Conservation (phyloP, 1,140 invertebrate species). For the Diachasmimorpha longicaudata region DNA sequence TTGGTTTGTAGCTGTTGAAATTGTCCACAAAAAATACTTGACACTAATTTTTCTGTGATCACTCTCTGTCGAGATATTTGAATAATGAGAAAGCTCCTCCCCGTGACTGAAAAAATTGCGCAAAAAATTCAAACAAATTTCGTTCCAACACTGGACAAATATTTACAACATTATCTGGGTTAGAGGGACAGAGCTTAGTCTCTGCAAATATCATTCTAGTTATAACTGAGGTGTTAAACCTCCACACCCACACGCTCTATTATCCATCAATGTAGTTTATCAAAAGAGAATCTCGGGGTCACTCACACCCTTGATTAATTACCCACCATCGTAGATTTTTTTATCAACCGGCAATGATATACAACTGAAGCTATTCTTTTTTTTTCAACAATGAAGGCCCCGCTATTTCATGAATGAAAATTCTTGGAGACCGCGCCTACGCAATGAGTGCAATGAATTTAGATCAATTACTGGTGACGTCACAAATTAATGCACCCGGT, state of each 20-base stretch:
- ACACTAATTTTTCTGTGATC: too few relatives aligned
- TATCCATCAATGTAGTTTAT: background rate
- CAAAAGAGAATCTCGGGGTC: background rate
- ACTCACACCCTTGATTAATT: background rate
- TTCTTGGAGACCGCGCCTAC: conserved; percentile 32
- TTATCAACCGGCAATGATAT: background rate
- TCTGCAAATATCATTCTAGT: background rate
- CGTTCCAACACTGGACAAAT: background rate
- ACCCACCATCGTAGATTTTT: background rate
- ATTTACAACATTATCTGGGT: background rate
- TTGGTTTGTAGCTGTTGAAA: too few relatives aligned
- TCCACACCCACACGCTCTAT: background rate
- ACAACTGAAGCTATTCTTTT: too few relatives aligned
- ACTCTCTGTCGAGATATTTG: background rate
- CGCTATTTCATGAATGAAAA: background rate
- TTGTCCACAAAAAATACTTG: too few relatives aligned
- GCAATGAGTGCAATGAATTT: conserved; percentile 37
- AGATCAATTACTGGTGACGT: conserved; percentile 51
- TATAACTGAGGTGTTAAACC: background rate
- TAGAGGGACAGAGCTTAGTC: background rate
- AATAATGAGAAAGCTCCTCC: too few relatives aligned
- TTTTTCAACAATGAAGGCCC: too few relatives aligned
- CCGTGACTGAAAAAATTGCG: too few relatives aligned
- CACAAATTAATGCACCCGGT: conserved; percentile 37
- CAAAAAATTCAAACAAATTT: background rate